Conservation (phyloP, 2,113 vertebrate genomes). For the Myotis davidii region DNA sequence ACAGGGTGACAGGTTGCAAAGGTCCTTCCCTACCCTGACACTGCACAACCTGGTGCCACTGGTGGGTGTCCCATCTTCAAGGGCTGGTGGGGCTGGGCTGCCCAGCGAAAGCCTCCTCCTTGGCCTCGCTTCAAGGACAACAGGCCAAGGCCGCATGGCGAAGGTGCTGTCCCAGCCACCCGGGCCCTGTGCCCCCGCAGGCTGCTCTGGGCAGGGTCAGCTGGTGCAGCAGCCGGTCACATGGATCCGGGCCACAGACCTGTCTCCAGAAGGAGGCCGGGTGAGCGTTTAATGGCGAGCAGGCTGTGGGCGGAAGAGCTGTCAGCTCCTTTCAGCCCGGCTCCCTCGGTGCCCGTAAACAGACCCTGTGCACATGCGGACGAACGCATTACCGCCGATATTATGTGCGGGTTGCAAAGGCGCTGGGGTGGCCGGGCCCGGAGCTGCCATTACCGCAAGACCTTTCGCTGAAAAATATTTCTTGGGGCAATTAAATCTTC, state of each 20-base stretch:
- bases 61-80: neutral
- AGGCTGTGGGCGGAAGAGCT: neutral
- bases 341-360: neutral
- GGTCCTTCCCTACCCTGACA: neutral
- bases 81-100: neutral
- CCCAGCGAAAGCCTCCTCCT: neutral
- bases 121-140: conserved; percentile 62
- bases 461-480: conserved; percentile 74
- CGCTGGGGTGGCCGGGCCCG: neutral
- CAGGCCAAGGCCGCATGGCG: neutral
- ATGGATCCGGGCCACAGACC: conserved; percentile 20
- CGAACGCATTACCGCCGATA: conserved; percentile 40
- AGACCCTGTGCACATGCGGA: neutral
- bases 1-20: neutral
- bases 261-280: conserved; percentile 5
- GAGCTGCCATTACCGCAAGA: conserved; percentile 67
- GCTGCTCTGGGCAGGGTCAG: conserved; percentile 16
- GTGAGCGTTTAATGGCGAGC: conserved; percentile 59
- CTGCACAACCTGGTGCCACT: neutral
- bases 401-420: neutral
- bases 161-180: neutral
- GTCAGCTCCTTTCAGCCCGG: neutral
- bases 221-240: neutral
- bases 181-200: neutral
- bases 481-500: conserved; percentile 80